Base-by-base conservation (phyloP, 2,113 vertebrate genomes). In the Prunella himalayana region DNA sequence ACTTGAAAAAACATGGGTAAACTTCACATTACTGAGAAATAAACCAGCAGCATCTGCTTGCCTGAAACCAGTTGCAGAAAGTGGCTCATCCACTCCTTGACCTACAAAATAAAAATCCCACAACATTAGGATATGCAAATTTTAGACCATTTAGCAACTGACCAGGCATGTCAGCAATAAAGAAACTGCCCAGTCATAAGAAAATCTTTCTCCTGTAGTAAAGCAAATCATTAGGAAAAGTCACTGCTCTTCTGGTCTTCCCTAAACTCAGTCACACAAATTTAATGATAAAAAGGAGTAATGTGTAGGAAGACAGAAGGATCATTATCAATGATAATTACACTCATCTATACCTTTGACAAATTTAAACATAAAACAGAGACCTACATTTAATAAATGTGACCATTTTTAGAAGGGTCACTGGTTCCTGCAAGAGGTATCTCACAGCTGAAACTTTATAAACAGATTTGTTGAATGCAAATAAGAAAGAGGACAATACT, bases 11-110 rank as follows among this genome's bases (percentile, higher is more conserved):
- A 98, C 98, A 1, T 98, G 98, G 54, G 97, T 98, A 94, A 99
- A 99, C n/a, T 91, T 91, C 65, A 99, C 95, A 50, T 98, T 97
- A 71, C 92, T 97, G 76, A 99, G 98, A 97, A 99, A 99, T 4
- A 51, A 22, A 14, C 99, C 99, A 5, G 98, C 99, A 9, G 99
- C 99, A 14, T 98, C 97, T 6, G 98, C 98, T 97, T 99, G 99
- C 90, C 90, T 97, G 84, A 98, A 88, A 49, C 99, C 99, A 7
- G 97, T 98, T 69, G 98, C 98, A 13, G 99, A 99, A 57, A 99
- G 97, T 0, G 97, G 97, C 7, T 98, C 98, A 91, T 99, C 99
- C 77, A 99, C 93, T 41, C 99, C 99, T 94, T 99, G 99, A 76
- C 99, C 99, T 99, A 80, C 54, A 90, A 95, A 86, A 92, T 11